A percentile compares a stretch with the other conserved stretches of the same genome.
These are phyloP conservation scores for Liolophura sinensis DNA, from an alignment of 1,140 invertebrate species.

Conservation along the genomic window DNA sequence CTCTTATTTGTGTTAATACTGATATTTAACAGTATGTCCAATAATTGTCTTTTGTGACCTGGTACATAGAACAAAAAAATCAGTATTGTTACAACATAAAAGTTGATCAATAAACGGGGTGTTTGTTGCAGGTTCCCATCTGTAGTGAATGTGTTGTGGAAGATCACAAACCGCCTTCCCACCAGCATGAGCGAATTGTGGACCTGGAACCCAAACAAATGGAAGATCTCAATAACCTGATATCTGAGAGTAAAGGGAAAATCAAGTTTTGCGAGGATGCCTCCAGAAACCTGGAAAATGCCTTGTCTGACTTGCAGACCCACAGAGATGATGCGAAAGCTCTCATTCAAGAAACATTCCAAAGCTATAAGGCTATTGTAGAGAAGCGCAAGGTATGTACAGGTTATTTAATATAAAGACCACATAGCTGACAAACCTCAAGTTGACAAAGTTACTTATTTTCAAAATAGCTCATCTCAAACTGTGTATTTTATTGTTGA, in stretches of 20 bases:
- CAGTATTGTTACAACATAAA: too few species aligned
- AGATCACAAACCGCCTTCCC: constrained; percentile 76
- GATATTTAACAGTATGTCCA: too few species aligned
- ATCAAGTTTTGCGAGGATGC: constrained; percentile 76
- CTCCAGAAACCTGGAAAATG: constrained; percentile 72
- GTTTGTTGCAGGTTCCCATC: constrained; percentile 67
- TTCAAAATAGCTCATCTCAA: too few species aligned
- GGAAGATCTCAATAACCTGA: constrained; percentile 73
- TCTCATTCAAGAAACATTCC: constrained; percentile 81
- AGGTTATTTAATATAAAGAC: too few species aligned
- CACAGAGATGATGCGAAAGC: constrained; percentile 84
- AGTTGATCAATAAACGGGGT: background rate
- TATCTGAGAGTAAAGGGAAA: constrained; percentile 72
- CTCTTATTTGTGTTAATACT: too few species aligned
- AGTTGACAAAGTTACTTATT: too few species aligned
- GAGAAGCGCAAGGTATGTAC: constrained; percentile 69
- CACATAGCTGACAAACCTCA: too few species aligned
- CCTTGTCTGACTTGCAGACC: constrained; percentile 80
- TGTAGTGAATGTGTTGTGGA: constrained; percentile 91
- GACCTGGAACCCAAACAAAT: constrained; percentile 65
- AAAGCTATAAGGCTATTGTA: constrained; percentile 76
- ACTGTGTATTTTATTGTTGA: too few species aligned
- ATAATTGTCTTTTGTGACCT: too few species aligned
- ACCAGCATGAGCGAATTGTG: constrained; percentile 72
- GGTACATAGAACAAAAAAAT: too few species aligned